Conservation (phyloP, 2,113 vertebrate genomes). For the Melanocharis versteri region DNA sequence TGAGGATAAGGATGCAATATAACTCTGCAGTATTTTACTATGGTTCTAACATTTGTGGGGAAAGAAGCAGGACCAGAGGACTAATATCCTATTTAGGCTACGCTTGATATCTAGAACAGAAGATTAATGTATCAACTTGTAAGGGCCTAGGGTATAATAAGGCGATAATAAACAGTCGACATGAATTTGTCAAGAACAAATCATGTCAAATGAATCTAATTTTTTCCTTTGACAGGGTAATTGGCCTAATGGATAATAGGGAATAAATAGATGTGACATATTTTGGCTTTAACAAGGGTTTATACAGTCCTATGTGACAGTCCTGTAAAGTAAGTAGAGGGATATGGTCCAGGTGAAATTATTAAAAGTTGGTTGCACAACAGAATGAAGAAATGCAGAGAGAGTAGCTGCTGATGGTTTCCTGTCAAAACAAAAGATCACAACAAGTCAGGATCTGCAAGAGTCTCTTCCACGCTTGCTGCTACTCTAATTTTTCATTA, state of each 20-base stretch:
- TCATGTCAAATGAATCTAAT: slow-evolving; percentile 34
- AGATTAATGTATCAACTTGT: background rate
- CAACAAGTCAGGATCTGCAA: background rate
- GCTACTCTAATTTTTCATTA: background rate
- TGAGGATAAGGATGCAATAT: background rate
- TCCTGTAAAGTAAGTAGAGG: background rate
- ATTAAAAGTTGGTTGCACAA: background rate
- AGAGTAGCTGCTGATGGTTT: background rate
- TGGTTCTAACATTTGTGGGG: background rate
- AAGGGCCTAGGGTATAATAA: background rate
- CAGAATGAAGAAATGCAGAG: background rate
- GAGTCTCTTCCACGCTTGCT: background rate
- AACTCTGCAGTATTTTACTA: background rate
- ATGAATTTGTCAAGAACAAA: slow-evolving; percentile 15
- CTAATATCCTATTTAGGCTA: background rate
- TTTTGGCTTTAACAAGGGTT: background rate
- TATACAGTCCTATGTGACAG: background rate
- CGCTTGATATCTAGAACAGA: background rate
- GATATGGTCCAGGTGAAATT: background rate
- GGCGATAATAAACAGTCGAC: slow-evolving; percentile 6
- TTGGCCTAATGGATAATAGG: background rate
- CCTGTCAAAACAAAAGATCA: background rate
- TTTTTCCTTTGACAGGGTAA: slow-evolving; percentile 12
- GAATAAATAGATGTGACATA: slow-evolving; percentile 11
- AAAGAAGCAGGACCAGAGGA: background rate